Evolutionary conservation across 2,888 invertebrate genomes (phyloP).

Genomic region (Euspilapteryx auroguttella): DNA sequence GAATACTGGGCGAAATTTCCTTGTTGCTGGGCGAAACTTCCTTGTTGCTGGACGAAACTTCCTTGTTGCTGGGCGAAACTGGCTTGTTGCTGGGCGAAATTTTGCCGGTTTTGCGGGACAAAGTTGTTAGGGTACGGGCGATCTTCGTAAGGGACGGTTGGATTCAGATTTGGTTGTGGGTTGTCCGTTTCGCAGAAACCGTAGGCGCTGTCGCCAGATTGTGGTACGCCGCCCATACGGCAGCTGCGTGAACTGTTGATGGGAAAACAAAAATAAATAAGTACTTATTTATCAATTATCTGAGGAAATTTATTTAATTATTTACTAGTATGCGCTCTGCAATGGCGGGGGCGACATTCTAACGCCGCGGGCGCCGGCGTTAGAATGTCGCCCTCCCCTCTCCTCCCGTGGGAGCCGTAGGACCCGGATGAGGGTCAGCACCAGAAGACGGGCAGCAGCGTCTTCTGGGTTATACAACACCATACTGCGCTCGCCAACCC

Average conservation of each 20-base stretch:
- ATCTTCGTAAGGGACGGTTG: slow-evolving; percentile 19
- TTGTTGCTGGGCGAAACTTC: slow-evolving; percentile 9
- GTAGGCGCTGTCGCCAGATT: slow-evolving; percentile 76
- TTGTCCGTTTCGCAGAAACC: slow-evolving; percentile 66
- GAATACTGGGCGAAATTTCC: slow-evolving; percentile 21
- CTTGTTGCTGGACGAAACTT: slow-evolving; percentile 7
- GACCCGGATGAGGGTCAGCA: background rate
- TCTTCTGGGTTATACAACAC: background rate
- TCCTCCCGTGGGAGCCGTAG: background rate
- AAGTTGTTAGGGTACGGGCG: slow-evolving; percentile 19
- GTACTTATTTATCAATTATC: no score
- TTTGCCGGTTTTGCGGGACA: slow-evolving; percentile 4
- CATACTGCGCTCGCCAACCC: background rate
- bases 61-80: slow-evolving; percentile 14
- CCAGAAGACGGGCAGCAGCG: no score
- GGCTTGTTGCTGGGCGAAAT: slow-evolving; percentile 7
- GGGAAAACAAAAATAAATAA: no score
- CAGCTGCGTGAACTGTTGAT: slow-evolving; percentile 49
- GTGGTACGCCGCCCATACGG: slow-evolving; percentile 69
- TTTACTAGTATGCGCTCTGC: no score
- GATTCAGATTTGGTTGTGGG: slow-evolving; percentile 12
- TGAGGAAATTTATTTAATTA: no score
- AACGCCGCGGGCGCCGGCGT: no score
- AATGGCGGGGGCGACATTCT: no score
- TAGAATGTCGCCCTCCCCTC: background rate